Evolutionary conservation across 2,113 vertebrate species (phyloP), one percentile per base, ranked within the genome.

Genomic region (Dendropsophus ebraccatus): DNA sequence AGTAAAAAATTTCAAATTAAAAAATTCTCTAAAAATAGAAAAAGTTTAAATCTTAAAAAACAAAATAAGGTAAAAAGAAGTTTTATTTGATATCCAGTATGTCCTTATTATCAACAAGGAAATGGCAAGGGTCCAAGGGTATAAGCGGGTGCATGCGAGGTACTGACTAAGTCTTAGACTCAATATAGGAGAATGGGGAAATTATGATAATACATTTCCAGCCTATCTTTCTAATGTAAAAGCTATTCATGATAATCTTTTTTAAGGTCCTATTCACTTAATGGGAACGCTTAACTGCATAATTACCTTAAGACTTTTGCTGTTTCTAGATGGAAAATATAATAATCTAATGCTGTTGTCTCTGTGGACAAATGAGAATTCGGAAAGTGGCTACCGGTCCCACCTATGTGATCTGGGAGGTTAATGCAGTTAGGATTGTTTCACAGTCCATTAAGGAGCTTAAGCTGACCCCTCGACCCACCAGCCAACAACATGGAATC

Each of bases 391-490:
- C 93, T 94, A 95, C 92, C 92, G 92, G 94, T 95, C 94, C 93
- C 89, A 94, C 94, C 95, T 95, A 95, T 95, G 95, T 97, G 96
- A 97, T 97, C 96, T 91, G 93, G 94, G 96, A 98, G 97, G 96
- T 98, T 99, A 99, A 99, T 99, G 96, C 96, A 98, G 97, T 99
- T 98, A 99, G 96, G 97, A 96, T 99, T 99, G 98, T 99, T 99
- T 99, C 97, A 99, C 98, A 99, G 97, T 99, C 98, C 98, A 99
- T 99, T 99, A 99, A 99, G 97, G 96, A 97, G 97, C 97, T 98
- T 98, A 97, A 96, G 96, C 96, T 99, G 96, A 99, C 97, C 97
- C 90, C 2, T 0, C 90, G 96, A 98, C 97, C 97, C 96, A 92
- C 92, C 94, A 96, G 96, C 94, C 96, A 97, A 97, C 97, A 98